These are phyloP conservation scores for Lepus townsendii DNA, from an alignment of 2,797 vertebrate genomes.

Conservation along the genomic window DNA sequence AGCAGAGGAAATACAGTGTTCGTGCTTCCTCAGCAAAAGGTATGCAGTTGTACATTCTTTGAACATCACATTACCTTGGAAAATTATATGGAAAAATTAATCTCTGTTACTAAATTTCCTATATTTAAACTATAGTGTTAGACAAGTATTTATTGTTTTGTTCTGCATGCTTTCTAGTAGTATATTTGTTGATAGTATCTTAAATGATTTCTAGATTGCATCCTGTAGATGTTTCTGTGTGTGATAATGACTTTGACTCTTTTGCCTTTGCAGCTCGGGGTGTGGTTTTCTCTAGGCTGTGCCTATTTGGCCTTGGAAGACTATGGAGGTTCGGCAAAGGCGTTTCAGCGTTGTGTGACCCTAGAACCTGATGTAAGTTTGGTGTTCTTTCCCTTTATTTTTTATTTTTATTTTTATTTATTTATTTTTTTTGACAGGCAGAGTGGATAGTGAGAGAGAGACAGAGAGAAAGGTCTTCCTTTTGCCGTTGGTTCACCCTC, in stretches of 20 bases:
- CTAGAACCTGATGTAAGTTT: constrained; percentile 97
- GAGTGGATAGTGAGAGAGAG: no score
- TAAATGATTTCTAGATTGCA: constrained; percentile 11
- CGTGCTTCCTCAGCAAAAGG: not conserved
- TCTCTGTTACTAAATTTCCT: constrained; percentile 11
- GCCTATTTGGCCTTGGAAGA: constrained; percentile 95
- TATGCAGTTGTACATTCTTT: not conserved
- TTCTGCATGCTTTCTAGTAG: not conserved
- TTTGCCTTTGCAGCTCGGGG: constrained; percentile 92
- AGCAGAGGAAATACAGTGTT: no score
- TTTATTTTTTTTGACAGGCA: no score
- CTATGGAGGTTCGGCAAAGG: constrained; percentile 95
- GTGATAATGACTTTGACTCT: not conserved
- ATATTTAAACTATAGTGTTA: constrained; percentile 20
- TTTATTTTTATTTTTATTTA: no score
- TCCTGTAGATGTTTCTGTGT: not conserved
- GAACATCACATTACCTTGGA: not conserved
- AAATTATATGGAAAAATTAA: constrained; percentile 32
- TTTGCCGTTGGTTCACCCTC: no score
- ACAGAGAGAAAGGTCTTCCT: no score
- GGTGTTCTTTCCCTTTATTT: not conserved
- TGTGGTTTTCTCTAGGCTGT: constrained; percentile 98
- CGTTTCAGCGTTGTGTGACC: constrained; percentile 96
- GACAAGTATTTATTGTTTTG: not conserved
- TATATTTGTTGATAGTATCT: not conserved